phyloP scores from a whole-genome alignment of 2,888 invertebrate genomes.

The Drosophila paranaensis region DNA sequence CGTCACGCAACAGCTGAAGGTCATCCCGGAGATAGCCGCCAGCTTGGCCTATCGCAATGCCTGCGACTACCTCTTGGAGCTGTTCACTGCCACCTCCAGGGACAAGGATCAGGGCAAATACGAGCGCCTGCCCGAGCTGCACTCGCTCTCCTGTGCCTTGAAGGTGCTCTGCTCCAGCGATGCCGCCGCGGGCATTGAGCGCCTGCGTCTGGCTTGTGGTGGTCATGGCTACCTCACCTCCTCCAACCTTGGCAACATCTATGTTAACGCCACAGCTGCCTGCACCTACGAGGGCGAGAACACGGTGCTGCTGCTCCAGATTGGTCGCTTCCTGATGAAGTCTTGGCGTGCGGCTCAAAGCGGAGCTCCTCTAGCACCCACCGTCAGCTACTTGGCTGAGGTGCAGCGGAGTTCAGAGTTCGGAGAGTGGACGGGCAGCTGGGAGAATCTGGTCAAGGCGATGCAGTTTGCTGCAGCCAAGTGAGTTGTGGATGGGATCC shows the following conservation, averaged over 20 bases:
- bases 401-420: constrained; percentile 62
- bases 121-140: constrained; percentile 92
- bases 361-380: constrained; percentile 87
- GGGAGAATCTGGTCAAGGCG: constrained; percentile 84
- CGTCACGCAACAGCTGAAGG: constrained; percentile 96
- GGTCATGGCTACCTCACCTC: constrained; percentile 97
- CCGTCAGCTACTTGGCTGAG: constrained; percentile 88
- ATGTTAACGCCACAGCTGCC: constrained; percentile 92
- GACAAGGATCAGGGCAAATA: constrained; percentile 92
- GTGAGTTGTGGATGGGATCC: constrained; percentile 71
- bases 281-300: constrained; percentile 99
- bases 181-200: constrained; percentile 90
- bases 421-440: constrained; percentile 77
- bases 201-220: constrained; percentile 94
- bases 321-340: constrained; percentile 93
- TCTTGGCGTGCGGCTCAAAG: constrained; percentile 89
- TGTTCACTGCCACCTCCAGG: constrained; percentile 91
- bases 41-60: constrained; percentile 91
- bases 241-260: constrained; percentile 92
- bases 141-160: constrained; percentile 94
- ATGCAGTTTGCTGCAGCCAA: constrained; percentile 85
- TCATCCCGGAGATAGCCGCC: constrained; percentile 93
- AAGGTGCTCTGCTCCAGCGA: constrained; percentile 93
- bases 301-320: constrained; percentile 95
- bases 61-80: constrained; percentile 90